Conservation (phyloP, 2,113 vertebrate species). For the Rhinichthys klamathensis region DNA sequence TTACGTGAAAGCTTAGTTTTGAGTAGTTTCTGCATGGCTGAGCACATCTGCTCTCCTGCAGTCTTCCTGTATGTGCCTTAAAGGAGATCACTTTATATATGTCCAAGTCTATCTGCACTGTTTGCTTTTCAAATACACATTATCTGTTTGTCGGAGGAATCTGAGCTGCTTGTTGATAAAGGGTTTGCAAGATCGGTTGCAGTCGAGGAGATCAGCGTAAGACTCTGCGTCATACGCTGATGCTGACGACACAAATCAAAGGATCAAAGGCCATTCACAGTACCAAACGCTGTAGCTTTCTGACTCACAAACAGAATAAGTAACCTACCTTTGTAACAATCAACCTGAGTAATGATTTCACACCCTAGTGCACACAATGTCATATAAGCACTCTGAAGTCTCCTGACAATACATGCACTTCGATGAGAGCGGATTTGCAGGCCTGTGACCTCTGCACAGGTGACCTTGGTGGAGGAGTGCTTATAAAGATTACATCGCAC, state of each 20-base stretch:
- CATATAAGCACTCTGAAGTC: constrained; percentile 25
- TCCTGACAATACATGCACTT: background rate
- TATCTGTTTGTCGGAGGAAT: background rate
- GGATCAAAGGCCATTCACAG: background rate
- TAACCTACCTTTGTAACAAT: constrained; percentile 5
- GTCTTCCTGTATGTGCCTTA: constrained; percentile 9
- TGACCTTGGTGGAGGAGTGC: constrained; percentile 53
- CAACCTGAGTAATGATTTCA: background rate
- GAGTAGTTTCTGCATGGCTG: background rate
- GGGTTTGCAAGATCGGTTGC: background rate
- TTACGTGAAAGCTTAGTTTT: background rate
- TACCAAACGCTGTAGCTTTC: background rate
- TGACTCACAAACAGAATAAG: background rate
- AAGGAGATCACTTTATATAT: constrained; percentile 18
- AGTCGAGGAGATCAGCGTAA: background rate
- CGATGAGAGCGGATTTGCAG: background rate
- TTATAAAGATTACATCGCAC: constrained; percentile 7
- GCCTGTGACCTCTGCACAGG: constrained; percentile 7
- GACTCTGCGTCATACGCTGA: background rate
- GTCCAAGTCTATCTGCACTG: background rate
- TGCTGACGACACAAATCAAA: background rate
- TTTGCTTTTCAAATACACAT: background rate
- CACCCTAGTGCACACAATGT: constrained; percentile 18
- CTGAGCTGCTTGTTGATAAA: background rate
- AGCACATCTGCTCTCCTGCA: background rate